Percentiles rank a stretch among this genome's conserved stretches.
Conservation (phyloP, 2,888 invertebrate genomes). For the Furcula furcula region DNA sequence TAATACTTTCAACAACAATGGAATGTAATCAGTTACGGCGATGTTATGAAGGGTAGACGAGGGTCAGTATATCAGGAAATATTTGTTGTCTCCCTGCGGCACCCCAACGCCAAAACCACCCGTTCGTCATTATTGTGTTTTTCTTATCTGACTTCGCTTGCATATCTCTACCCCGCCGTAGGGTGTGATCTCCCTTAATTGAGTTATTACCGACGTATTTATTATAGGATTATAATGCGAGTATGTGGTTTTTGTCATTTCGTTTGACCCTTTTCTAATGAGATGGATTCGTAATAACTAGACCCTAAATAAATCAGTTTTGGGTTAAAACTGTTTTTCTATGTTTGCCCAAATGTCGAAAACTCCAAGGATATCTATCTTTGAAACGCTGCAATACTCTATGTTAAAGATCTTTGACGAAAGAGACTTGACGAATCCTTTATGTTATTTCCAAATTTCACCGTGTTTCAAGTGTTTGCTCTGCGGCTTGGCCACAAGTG, state of each 20-base stretch:
- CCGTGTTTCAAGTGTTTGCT: conserved; percentile 60
- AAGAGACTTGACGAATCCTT: conserved; percentile 22
- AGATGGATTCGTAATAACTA: too few relatives aligned
- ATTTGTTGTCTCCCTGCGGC: conserved; percentile 42
- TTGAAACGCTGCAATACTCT: too few relatives aligned
- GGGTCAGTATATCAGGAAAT: conserved; percentile 58
- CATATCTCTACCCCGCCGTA: conserved; percentile 44
- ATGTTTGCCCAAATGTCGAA: too few relatives aligned
- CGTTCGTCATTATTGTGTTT: conserved; percentile 53
- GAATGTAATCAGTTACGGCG: conserved; percentile 66
- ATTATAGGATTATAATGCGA: conserved; percentile 51
- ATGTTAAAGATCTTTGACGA: too few relatives aligned
- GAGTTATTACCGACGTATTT: conserved; percentile 72
- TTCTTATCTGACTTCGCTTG: conserved; percentile 49
- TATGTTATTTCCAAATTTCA: conserved; percentile 43
- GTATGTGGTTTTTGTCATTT: conserved; percentile 19
- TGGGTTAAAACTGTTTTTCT: too few relatives aligned
- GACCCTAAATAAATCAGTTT: too few relatives aligned
- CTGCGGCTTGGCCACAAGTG: conserved; percentile 56
- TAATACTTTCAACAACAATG: conserved; percentile 63
- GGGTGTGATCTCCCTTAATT: conserved; percentile 70
- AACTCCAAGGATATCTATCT: too few relatives aligned
- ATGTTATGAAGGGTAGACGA: conserved; percentile 57
- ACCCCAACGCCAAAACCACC: conserved; percentile 42
- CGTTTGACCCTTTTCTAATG: conserved; percentile 10